Evolutionary conservation across 2,888 invertebrate species (phyloP).

Genomic region (Julus scandinavius): DNA sequence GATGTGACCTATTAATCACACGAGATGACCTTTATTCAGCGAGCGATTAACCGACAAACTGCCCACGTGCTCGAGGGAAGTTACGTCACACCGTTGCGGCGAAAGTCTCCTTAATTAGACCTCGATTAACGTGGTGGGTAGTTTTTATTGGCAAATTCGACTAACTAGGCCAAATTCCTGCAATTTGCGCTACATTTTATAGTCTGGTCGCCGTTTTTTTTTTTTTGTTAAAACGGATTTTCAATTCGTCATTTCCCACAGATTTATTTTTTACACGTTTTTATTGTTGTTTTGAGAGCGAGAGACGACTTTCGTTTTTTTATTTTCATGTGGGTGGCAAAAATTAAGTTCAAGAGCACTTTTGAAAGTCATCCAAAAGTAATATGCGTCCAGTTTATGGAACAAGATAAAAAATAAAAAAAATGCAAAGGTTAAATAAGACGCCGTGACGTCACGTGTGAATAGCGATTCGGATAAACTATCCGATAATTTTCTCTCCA

Average conservation of each 20-base stretch:
- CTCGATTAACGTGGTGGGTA: background rate
- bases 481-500: background rate
- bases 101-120: background rate
- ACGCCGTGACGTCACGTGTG: background rate
- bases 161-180: background rate
- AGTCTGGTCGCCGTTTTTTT: background rate
- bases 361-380: conserved; percentile 33
- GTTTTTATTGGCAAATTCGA: background rate
- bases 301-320: background rate
- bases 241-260: conserved; percentile 18
- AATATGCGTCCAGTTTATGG: background rate
- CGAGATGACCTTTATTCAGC: background rate
- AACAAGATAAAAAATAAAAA: background rate
- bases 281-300: background rate
- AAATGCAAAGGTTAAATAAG: background rate
- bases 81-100: background rate
- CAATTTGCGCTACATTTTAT: background rate
- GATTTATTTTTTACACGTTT: background rate
- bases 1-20: background rate
- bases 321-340: background rate
- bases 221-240: conserved; percentile 19
- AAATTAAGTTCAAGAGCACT: conserved; percentile 15
- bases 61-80: background rate
- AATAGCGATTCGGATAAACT: background rate
- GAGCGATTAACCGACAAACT: background rate